A percentile compares a stretch with the other conserved stretches of the same genome.
Evolutionary conservation across 2,797 vertebrate genomes (phyloP).

Genomic region (Microchirus variegatus): DNA sequence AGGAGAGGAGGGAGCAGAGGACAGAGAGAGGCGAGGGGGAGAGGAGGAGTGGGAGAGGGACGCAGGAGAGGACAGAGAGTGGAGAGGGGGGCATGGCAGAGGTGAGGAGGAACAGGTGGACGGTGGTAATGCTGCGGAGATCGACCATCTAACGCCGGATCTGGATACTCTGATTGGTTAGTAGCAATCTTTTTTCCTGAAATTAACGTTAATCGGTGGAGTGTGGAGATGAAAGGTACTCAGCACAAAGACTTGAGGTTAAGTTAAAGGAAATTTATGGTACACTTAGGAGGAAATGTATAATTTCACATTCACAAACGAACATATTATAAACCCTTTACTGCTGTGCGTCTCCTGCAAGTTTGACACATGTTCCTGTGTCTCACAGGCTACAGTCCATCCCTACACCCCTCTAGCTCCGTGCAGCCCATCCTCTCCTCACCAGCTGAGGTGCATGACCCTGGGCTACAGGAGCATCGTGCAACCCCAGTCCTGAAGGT

Average conservation of each 20-base stretch:
- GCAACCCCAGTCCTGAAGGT: conserved; percentile 50
- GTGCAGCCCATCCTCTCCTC: conserved; percentile 26
- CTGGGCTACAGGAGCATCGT: conserved; percentile 44
- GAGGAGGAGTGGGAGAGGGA: conserved; percentile 52
- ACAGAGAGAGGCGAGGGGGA: conserved; percentile 44
- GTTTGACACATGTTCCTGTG: conserved; percentile 14
- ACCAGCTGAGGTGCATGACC: conserved; percentile 18
- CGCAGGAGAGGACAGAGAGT: conserved; percentile 25
- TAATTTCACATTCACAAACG: too few species aligned
- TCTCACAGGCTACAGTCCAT: conserved; percentile 61
- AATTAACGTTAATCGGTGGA: too few species aligned
- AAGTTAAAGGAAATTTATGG: too few species aligned
- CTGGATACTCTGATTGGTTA: conserved; percentile 68
- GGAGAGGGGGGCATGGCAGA: background rate
- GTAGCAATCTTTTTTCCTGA: conserved; percentile 22
- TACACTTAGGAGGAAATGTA: too few species aligned
- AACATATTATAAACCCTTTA: too few species aligned
- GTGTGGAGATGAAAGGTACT: too few species aligned
- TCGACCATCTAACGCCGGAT: conserved; percentile 57
- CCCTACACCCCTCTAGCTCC: conserved; percentile 29
- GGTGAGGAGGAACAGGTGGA: conserved; percentile 4
- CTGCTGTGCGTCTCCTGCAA: too few species aligned
- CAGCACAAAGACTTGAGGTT: too few species aligned
- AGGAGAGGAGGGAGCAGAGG: conserved; percentile 62
- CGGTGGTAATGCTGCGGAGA: conserved; percentile 6